A percentile compares a stretch with the other conserved stretches of the same genome.
Evolutionary conservation across 2,888 invertebrate species (phyloP).

Genomic region (Philopedon plagiatum): DNA sequence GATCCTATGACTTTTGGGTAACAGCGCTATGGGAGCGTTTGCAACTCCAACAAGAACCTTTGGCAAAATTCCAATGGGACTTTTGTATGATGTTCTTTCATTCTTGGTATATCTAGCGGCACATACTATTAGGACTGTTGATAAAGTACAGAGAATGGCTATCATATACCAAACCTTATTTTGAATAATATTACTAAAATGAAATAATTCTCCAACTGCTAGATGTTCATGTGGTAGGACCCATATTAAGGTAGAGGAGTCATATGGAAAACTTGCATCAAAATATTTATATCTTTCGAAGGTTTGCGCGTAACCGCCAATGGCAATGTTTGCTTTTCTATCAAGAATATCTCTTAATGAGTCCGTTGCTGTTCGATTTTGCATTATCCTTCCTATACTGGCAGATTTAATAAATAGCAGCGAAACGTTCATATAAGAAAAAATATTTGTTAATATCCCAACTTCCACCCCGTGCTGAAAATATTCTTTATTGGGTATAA

Average conservation of each 20-base stretch:
- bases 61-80: conserved; percentile 40
- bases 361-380: not conserved
- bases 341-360: not conserved
- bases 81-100: conserved; percentile 40
- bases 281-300: conserved; percentile 56
- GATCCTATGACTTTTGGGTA: conserved; percentile 53
- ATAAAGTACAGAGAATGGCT: not conserved
- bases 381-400: not conserved
- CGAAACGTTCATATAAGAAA: conserved; percentile 21
- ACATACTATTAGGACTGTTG: conserved; percentile 17
- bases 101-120: conserved; percentile 7
- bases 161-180: conserved; percentile 16
- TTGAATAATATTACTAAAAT: not conserved
- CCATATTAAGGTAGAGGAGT: conserved; percentile 62
- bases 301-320: conserved; percentile 62
- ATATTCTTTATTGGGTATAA: conserved; percentile 6
- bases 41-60: conserved; percentile 51
- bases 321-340: conserved; percentile 58
- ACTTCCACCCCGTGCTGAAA: conserved; percentile 15
- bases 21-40: conserved; percentile 51
- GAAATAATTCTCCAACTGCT: not conserved
- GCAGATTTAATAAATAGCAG: conserved; percentile 43
- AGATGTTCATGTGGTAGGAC: conserved; percentile 62
- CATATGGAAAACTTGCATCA: conserved; percentile 61
- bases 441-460: conserved; percentile 21